A percentile compares a stretch with the other conserved stretches of the same genome.
Evolutionary conservation across 2,113 vertebrate genomes (phyloP).

Genomic region (Oreochromis spilurus): DNA sequence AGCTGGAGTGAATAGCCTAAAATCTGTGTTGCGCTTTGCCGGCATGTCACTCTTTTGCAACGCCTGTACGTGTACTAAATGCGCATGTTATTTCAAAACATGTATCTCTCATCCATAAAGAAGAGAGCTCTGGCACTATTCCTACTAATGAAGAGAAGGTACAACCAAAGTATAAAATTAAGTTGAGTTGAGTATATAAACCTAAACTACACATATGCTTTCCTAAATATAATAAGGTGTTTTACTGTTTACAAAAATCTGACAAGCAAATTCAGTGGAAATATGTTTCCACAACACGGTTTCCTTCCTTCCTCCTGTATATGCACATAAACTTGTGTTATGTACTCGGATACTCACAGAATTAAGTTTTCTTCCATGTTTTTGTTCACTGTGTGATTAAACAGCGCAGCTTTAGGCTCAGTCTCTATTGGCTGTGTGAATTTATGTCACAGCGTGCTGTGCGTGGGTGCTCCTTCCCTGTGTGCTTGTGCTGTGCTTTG

Average conservation of each 20-base stretch:
- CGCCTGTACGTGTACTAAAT: neutral
- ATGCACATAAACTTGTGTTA: neutral
- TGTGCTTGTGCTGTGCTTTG: neutral
- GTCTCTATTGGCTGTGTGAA: neutral
- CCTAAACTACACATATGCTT: neutral
- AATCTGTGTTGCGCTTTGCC: neutral
- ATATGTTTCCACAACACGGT: neutral
- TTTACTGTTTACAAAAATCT: neutral
- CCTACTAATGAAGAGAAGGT: neutral
- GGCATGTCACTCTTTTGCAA: neutral
- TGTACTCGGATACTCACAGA: neutral
- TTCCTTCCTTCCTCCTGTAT: neutral
- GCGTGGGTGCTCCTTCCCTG: neutral
- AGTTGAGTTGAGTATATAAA: neutral
- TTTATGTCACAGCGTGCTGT: rapidly evolving
- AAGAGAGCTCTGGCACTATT: neutral
- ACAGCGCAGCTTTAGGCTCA: neutral
- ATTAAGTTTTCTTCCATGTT: neutral
- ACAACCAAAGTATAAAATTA: neutral
- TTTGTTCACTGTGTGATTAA: neutral
- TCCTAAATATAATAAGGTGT: neutral
- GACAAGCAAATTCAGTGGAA: neutral
- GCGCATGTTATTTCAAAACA: neutral
- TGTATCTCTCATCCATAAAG: neutral
- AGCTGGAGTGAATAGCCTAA: neutral